Evolutionary conservation across 2,113 vertebrate species (phyloP), one percentile per base, ranked within the genome.

Genomic region (Castor canadensis): DNA sequence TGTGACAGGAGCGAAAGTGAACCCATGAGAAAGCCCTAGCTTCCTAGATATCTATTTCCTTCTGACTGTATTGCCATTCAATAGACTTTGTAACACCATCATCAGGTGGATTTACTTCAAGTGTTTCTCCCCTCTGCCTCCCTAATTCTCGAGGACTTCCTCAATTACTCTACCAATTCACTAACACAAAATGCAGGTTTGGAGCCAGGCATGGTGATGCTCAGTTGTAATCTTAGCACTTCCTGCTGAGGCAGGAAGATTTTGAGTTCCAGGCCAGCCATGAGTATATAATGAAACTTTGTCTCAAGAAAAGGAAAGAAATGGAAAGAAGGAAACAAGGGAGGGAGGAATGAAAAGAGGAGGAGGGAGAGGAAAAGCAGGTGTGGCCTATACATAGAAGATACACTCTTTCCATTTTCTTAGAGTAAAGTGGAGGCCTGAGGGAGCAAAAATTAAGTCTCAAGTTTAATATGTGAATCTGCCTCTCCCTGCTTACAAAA

Each of bases 11-110:
- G 47, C 30, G 17, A 64, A 75, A 45, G 24, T 13, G 58, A n/a
- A n/a, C n/a, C 9, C 0, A 5, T n/a, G 24, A 35, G 49, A n/a
- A 19, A 40, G 5, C 16, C 56, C 30, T n/a, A 24, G 9, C 22
- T 80, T 26, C 47, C n/a, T 56, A 6, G 30, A 32, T 3, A 5
- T 45, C 75, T 81, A 3, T 73, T 66, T 89, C 69, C 89, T 71
- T 26, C 49, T 56, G 32, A 43, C 0, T 49, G 3, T 40, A n/a
- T 66, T 2, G 26, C 16, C 64, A 64, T 9, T 86, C 45, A 71
- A 54, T 5, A 83, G 62, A 15, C 47, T 93, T 72, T 56, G 85
- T 20, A 82, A 89, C 9, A 11, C 22, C 26, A 32, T 79, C 60
- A n/a, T 82, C 47, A 72, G n/a, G 62, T 66, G 60, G 32, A 73